A percentile compares a stretch with the other conserved stretches of the same genome.
These are phyloP conservation scores for Apotomis betuletana DNA, from an alignment of 2,888 invertebrate species.

Conservation along the genomic window DNA sequence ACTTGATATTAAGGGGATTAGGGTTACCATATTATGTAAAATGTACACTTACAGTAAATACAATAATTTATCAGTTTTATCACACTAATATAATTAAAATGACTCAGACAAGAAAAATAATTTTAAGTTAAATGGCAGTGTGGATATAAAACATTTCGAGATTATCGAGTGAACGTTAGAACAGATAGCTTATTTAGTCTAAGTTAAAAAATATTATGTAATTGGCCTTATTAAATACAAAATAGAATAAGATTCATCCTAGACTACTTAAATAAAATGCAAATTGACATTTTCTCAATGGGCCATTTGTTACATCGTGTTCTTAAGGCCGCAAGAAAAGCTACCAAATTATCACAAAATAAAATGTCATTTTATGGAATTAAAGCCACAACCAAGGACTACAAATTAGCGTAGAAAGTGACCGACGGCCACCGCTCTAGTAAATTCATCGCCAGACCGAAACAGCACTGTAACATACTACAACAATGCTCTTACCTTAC, in stretches of 20 bases:
- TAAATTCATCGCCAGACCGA: conserved; percentile 46
- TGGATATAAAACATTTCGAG: conserved; percentile 40
- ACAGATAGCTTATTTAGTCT: conserved; percentile 31
- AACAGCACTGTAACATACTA: conserved; percentile 42
- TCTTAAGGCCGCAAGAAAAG: conserved; percentile 36
- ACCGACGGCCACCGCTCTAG: conserved; percentile 43
- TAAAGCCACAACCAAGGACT: conserved; percentile 65
- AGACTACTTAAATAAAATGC: conserved; percentile 38
- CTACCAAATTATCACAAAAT: conserved; percentile 42
- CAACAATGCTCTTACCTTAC: conserved; percentile 48
- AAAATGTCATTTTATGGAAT: conserved; percentile 49
- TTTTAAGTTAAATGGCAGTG: conserved; percentile 58
- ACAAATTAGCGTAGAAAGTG: conserved; percentile 47
- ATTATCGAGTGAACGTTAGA: conserved; percentile 31
- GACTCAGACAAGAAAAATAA: conserved; percentile 51
- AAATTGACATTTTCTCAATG: conserved; percentile 32
- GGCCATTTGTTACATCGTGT: conserved; percentile 33
- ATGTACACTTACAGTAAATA: conserved; percentile 68
- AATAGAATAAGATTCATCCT: conserved; percentile 36
- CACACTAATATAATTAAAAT: conserved; percentile 50
- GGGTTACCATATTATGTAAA: conserved; percentile 61
- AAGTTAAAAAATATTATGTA: conserved; percentile 37
- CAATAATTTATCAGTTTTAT: conserved; percentile 58
- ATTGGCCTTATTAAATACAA: conserved; percentile 37
- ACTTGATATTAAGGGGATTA: conserved; percentile 49